phyloP scores from a whole-genome alignment of 1,140 invertebrate species.

The Zelostemma sp. region DNA sequence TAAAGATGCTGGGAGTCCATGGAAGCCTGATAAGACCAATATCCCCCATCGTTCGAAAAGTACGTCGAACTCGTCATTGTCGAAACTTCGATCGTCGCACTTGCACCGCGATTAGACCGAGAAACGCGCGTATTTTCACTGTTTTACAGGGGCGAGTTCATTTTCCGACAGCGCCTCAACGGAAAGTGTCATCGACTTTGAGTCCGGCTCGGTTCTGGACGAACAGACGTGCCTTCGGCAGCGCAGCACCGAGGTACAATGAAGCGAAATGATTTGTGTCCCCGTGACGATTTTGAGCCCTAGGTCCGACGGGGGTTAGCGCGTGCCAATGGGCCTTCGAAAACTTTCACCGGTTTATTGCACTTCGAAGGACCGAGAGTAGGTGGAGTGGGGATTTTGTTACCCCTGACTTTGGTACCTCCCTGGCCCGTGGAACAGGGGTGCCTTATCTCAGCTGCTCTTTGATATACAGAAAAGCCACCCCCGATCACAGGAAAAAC shows the following conservation, averaged over 20 bases:
- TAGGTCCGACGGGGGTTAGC: slow-evolving; percentile 48
- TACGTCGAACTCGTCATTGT: slow-evolving; percentile 51
- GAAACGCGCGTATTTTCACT: neutral
- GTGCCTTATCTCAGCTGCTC: slow-evolving; percentile 58
- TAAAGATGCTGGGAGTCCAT: slow-evolving; percentile 7
- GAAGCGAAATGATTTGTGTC: slow-evolving; percentile 57
- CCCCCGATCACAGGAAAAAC: slow-evolving; percentile 53
- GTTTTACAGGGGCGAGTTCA: slow-evolving; percentile 1
- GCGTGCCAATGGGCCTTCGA: slow-evolving; percentile 62
- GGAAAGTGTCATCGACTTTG: slow-evolving; percentile 30
- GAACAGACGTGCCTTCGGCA: slow-evolving; percentile 7
- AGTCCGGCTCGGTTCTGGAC: slow-evolving; percentile 27
- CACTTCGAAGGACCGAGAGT: slow-evolving; percentile 24
- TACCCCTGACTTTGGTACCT: slow-evolving; percentile 8
- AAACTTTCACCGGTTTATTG: slow-evolving; percentile 61
- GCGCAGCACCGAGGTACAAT: slow-evolving; percentile 37
- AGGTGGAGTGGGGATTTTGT: slow-evolving; percentile 7
- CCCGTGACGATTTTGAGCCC: slow-evolving; percentile 46
- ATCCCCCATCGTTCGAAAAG: slow-evolving; percentile 36
- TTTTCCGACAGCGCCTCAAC: neutral
- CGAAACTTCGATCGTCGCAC: neutral
- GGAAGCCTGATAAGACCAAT: slow-evolving; percentile 45
- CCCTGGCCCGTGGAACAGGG: slow-evolving; percentile 7
- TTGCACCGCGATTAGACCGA: too few species aligned
- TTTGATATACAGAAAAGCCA: slow-evolving; percentile 50